Evolutionary conservation across 23 tunicate genomes (phyloP), one percentile per base, ranked within the genome.

Genomic region (Styela clava): DNA sequence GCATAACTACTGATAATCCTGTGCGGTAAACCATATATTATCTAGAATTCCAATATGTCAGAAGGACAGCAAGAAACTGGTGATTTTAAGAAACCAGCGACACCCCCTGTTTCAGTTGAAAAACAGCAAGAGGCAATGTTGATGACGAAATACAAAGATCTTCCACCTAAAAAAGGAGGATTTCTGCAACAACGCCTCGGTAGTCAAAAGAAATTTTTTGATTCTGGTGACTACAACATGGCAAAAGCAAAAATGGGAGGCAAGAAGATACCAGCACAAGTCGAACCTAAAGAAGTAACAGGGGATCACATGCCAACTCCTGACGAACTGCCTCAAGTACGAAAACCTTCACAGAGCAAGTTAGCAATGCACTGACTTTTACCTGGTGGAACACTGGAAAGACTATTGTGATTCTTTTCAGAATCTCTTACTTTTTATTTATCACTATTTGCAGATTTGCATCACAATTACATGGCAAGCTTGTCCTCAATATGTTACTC

Each of bases 181-280:
- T 79, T 69, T 64, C 36, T 93, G 81, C 79, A 89, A 70, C 93
- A 93, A 52, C 81, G 81, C 21, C 65, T 76, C 0, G 81, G 24
- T 16, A 52, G 36, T 24, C 35, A 76, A 74, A 73, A 84, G 44
- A 84, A 93, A 69, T 93, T 88, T 74, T 93, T 93, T 35, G 98
- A 93, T 62, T 87, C 93, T 69, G 98, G 98, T 33, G 98, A 93
- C 77, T 93, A 93, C 86, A 93, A 93, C 82, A 93, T 93, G 98
- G 98, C 98, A 31, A 81, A 83, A 31, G 98, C 98, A 3, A 74
- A 93, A 52, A 73, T 87, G 63, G 74, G 82, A 25, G 79, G 69
- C 16, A 88, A 88, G 63, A 36, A 74, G 52, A 73, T 71, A 63
- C 84, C 86, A 26, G 62, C 86, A 24, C 87, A 82, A 63, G 89